Evolutionary conservation across 2,888 invertebrate species (phyloP).

Genomic region (Eristalis pertinax): DNA sequence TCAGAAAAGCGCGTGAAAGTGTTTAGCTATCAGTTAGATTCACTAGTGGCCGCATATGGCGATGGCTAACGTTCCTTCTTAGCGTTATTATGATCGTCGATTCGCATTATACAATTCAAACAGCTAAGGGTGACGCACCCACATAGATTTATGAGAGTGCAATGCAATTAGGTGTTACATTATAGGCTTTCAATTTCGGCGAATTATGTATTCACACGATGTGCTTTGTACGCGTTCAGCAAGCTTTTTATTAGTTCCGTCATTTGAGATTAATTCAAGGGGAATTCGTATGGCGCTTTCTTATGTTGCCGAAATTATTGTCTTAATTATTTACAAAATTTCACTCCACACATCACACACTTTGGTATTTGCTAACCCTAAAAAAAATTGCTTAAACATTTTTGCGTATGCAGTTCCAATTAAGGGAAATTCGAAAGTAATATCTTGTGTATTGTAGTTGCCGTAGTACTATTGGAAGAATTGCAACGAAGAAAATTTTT

Average conservation of each 20-base stretch:
- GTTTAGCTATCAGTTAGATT: slow-evolving; percentile 22
- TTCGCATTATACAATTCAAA: slow-evolving; percentile 49
- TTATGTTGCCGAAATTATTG: slow-evolving; percentile 52
- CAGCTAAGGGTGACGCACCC: slow-evolving; percentile 35
- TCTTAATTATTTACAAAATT: slow-evolving; percentile 45
- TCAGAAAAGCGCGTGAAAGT: slow-evolving; percentile 63
- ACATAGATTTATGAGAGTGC: slow-evolving; percentile 13
- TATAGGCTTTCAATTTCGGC: slow-evolving; percentile 23
- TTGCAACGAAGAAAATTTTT: too few species aligned
- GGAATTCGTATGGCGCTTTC: slow-evolving; percentile 45
- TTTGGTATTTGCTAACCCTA: slow-evolving; percentile 42
- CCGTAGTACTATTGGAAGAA: too few species aligned
- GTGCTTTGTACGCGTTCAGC: background rate
- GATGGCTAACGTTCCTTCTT: slow-evolving; percentile 27
- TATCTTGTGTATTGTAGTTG: background rate
- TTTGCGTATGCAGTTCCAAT: background rate
- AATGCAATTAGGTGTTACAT: slow-evolving; percentile 15
- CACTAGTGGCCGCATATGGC: slow-evolving; percentile 7
- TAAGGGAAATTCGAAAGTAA: slow-evolving; percentile 4
- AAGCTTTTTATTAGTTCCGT: slow-evolving; percentile 37
- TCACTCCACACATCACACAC: slow-evolving; percentile 44
- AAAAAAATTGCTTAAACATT: background rate
- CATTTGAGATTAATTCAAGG: slow-evolving; percentile 39
- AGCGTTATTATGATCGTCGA: slow-evolving; percentile 18
- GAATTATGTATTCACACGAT: slow-evolving; percentile 51